These are phyloP conservation scores for Bradypus variegatus DNA, from an alignment of 2,797 vertebrate species.

Conservation along the genomic window DNA sequence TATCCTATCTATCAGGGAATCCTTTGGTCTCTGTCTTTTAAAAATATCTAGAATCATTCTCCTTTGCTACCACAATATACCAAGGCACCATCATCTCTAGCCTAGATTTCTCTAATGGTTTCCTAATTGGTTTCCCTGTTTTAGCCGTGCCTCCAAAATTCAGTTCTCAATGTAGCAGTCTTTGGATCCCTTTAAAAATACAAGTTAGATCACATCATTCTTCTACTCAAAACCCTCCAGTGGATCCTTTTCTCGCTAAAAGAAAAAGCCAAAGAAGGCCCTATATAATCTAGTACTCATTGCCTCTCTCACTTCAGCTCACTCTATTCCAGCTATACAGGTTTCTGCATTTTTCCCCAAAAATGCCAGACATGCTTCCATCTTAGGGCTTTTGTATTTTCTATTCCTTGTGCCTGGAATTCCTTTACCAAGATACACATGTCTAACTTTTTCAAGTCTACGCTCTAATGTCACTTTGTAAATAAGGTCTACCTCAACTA, in stretches of 20 bases:
- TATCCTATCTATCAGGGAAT: neutral
- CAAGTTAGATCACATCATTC: neutral
- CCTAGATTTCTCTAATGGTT: neutral
- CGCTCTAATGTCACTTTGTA: neutral
- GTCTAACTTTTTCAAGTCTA: neutral
- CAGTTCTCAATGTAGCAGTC: neutral
- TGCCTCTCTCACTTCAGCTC: neutral
- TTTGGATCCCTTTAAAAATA: slow-evolving; percentile 19
- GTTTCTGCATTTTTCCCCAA: neutral
- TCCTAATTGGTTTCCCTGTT: neutral
- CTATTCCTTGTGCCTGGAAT: neutral
- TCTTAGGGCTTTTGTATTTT: neutral
- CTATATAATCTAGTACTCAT: neutral
- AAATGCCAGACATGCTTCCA: neutral
- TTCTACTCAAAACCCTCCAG: neutral
- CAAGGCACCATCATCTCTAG: neutral
- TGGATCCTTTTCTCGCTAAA: neutral
- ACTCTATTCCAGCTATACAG: neutral
- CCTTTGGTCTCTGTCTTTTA: neutral
- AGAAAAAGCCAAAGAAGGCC: neutral
- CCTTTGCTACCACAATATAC: neutral
- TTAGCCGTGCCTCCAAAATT: neutral
- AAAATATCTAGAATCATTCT: neutral
- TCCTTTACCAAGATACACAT: neutral
- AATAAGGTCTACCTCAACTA: neutral